Evolutionary conservation across 1,140 invertebrate genomes (phyloP).

Genomic region (Pogonomyrmex barbatus): DNA sequence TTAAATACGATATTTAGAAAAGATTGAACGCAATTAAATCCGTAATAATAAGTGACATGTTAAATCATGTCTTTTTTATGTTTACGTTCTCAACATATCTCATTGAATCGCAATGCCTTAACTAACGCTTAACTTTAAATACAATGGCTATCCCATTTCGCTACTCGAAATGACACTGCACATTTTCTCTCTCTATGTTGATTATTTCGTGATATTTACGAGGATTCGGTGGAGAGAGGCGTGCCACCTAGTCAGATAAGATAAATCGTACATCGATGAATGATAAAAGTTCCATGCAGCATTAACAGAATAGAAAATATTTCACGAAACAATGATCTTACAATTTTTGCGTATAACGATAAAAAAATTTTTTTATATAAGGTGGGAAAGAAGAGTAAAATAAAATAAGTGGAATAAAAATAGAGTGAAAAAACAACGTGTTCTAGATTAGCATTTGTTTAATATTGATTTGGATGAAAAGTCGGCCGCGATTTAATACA

Average conservation of each 20-base stretch:
- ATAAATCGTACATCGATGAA: conserved; percentile 64
- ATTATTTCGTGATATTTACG: conserved; percentile 65
- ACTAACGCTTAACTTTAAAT: not conserved
- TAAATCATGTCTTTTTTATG: not conserved
- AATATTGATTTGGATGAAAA: conserved; percentile 13
- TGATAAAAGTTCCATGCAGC: conserved; percentile 56
- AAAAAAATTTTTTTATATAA: not conserved
- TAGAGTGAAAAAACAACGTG: not conserved
- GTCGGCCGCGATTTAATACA: conserved; percentile 17
- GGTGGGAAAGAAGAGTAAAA: not conserved
- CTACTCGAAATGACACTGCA: conserved; percentile 50
- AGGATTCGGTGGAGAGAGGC: conserved; percentile 43
- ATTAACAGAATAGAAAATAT: conserved; percentile 39
- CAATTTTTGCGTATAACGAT: not conserved
- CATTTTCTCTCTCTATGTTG: conserved; percentile 29
- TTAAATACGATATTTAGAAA: conserved; percentile 7
- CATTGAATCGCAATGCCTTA: not conserved
- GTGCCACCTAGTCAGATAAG: conserved; percentile 61
- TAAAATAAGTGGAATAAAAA: not conserved
- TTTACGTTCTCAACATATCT: not conserved
- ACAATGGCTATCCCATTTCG: conserved; percentile 7
- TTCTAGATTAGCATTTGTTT: conserved; percentile 16
- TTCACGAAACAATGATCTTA: conserved; percentile 8
- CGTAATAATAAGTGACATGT: not conserved
- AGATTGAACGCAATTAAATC: conserved; percentile 16